Evolutionary conservation across 2,888 invertebrate genomes (phyloP), one percentile per base, ranked within the genome.

Genomic region (Adela reaumurella): DNA sequence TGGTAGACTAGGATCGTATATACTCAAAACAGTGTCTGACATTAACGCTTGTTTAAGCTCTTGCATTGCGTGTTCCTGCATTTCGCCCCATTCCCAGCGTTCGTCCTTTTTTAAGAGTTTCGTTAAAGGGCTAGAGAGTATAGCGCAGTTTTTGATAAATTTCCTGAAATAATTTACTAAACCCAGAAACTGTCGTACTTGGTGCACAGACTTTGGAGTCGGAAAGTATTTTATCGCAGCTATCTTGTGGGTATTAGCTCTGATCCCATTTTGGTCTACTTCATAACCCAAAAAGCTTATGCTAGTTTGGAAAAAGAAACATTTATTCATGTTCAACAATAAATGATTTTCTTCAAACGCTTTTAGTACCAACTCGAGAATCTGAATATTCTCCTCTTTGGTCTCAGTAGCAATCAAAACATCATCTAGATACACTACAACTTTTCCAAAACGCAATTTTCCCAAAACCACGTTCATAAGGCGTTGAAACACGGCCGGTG

Each of bases 121-220:
- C 1, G 58, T 58, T 14, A 55, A 35, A 41, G 54, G 63, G n/a
- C 43, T 52, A 0, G 56, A 57, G 5, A 62, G 20, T 1, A 52
- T 8, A 0, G 62, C 59, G 48, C 59, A 64, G 17, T 57, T 53
- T 47, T 50, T 52, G 2, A 64, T 57, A 49, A 63, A 65, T 48
- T 59, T 58, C 1, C 62, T 51, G 49, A 62, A 63, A 50, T 58
- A 64, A 20, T 51, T 59, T 1, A 53, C 47, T 6, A 57, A 50
- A 6, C 55, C 53, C 3, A 56, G 17, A 17, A 54, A 56, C 35
- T 51, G 52, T 43, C 51, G 46, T 18, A 57, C 46, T 17, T 52
- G 47, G 44, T 52, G 49, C 1, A 55, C 47, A 24, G 53, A 48
- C 42, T 2, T 48, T 1, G 54, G 57, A 3, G 16, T 49, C n/a